Evolutionary conservation across 2,113 vertebrate species (phyloP).

Genomic region (Paralichthys olivaceus): DNA sequence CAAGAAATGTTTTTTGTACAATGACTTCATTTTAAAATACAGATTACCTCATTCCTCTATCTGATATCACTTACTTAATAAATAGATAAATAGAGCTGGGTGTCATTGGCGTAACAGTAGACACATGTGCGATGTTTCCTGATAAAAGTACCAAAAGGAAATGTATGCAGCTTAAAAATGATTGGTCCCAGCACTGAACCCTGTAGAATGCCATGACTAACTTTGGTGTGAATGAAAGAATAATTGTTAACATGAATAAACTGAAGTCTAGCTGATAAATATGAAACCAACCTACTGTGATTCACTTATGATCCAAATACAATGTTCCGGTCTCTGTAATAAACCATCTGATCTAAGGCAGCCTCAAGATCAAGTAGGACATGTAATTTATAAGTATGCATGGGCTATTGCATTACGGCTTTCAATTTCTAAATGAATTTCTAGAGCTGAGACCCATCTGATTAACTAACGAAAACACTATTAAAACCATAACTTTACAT

Average conservation of each 20-base stretch:
- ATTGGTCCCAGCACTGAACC: not conserved
- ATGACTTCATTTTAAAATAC: too few species aligned
- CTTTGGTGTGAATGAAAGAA: not conserved
- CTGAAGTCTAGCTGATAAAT: not conserved
- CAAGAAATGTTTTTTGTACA: too few species aligned
- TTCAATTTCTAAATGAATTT: conserved; percentile 38
- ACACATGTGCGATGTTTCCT: too few species aligned
- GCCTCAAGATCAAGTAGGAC: not conserved
- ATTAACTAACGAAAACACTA: conserved; percentile 60
- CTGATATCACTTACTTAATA: too few species aligned
- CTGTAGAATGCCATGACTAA: not conserved
- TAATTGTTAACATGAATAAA: not conserved
- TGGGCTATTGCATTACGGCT: not conserved
- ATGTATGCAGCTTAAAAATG: not conserved
- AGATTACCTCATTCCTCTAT: too few species aligned
- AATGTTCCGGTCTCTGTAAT: not conserved
- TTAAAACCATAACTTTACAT: conserved; percentile 57
- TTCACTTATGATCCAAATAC: not conserved
- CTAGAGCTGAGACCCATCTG: conserved; percentile 61
- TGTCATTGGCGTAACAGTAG: too few species aligned
- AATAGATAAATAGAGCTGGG: too few species aligned
- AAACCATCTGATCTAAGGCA: not conserved
- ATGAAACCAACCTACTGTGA: not conserved
- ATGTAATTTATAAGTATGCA: not conserved
- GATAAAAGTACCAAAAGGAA: not conserved